These are phyloP conservation scores for Drosophila teissieri DNA, from an alignment of 1,140 invertebrate species.

Conservation along the genomic window DNA sequence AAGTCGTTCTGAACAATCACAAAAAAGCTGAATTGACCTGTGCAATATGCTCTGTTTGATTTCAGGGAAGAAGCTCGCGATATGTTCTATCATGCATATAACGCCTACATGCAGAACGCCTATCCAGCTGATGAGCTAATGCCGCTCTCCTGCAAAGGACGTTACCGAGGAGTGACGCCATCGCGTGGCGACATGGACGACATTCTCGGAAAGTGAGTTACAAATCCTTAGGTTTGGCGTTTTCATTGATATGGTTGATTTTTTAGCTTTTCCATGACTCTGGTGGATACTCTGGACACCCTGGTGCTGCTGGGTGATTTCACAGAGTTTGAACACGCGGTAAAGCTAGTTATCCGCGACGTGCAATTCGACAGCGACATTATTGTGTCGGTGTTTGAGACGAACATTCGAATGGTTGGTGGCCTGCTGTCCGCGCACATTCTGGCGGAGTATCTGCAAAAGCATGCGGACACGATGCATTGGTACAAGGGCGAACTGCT, in stretches of 20 bases:
- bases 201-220: conserved; percentile 96
- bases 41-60: background rate
- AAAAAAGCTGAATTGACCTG: too few species aligned
- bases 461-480: conserved; percentile 89
- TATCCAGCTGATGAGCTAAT: conserved; percentile 99
- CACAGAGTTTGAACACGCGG: conserved; percentile 96
- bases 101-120: conserved; percentile 98
- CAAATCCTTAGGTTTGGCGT: background rate
- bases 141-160: conserved; percentile 97
- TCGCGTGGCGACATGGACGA: conserved; percentile 98
- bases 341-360: conserved; percentile 93
- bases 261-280: conserved; percentile 97
- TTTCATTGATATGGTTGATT: background rate
- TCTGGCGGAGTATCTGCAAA: conserved; percentile 92
- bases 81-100: conserved; percentile 99
- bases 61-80: conserved; percentile 89
- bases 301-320: conserved; percentile 96
- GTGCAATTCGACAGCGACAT: conserved; percentile 97
- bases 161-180: conserved; percentile 93
- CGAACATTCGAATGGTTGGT: conserved; percentile 98
- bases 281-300: conserved; percentile 97
- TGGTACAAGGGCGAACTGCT: conserved; percentile 98
- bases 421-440: conserved; percentile 97
- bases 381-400: conserved; percentile 99
- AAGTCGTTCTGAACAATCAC: too few species aligned